These are phyloP conservation scores for Axinella damicornis DNA, from an alignment of 37 sponge, comb jelly and placozoan species.

Conservation along the genomic window DNA sequence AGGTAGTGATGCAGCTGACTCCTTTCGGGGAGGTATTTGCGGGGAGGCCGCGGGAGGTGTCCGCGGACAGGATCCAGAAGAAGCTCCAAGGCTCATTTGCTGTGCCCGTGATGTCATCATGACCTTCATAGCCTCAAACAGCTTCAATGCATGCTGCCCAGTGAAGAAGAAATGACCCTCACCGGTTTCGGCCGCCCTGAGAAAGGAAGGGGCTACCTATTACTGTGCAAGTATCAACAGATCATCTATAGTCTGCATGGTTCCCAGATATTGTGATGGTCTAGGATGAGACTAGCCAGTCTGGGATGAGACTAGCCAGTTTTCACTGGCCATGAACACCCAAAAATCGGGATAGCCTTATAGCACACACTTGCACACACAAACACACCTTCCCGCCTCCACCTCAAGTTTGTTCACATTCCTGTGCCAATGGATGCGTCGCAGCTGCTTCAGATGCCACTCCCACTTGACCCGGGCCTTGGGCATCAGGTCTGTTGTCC, in stretches of 20 bases:
- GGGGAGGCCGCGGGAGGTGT: neutral
- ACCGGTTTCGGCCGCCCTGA: slow-evolving; percentile 66
- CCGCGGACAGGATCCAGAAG: slow-evolving; percentile 1
- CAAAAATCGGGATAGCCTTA: too few species aligned
- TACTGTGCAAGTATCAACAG: too few species aligned
- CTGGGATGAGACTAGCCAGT: too few species aligned
- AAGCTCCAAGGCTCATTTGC: neutral
- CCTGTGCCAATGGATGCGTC: slow-evolving; percentile 63
- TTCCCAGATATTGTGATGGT: too few species aligned
- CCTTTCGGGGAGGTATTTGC: neutral
- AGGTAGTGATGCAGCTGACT: too few species aligned
- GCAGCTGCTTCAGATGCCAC: slow-evolving; percentile 53
- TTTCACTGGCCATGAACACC: too few species aligned
- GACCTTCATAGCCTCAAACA: slow-evolving; percentile 58
- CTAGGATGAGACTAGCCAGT: too few species aligned
- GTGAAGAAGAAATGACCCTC: slow-evolving; percentile 78
- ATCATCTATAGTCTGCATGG: too few species aligned
- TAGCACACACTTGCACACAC: too few species aligned
- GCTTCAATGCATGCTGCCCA: slow-evolving; percentile 36
- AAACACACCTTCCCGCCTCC: slow-evolving; percentile 65
- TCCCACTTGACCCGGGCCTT: slow-evolving; percentile 26
- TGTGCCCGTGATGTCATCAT: slow-evolving; percentile 35
- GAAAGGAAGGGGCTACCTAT: too few species aligned
- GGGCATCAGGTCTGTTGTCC: neutral
- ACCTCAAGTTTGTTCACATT: slow-evolving; percentile 63